A percentile compares a stretch with the other conserved stretches of the same genome.
Evolutionary conservation across 1,140 invertebrate genomes (phyloP).

Genomic region (Drosophila kepulauana): DNA sequence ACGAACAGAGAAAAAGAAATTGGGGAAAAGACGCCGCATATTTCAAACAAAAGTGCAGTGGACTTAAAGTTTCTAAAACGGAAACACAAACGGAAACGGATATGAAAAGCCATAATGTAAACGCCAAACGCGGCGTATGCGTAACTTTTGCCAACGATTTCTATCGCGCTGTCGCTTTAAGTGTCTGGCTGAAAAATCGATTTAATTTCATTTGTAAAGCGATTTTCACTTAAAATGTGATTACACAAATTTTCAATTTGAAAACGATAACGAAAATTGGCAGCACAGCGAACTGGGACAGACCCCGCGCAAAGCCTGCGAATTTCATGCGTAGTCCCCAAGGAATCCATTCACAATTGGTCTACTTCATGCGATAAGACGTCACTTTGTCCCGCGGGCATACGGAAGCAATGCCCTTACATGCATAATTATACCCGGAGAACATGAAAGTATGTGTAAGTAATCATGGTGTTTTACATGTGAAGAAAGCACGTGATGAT

Average conservation of each 20-base stretch:
- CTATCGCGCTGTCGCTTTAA: conserved; percentile 38
- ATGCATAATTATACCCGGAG: conserved; percentile 27
- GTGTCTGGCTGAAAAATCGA: conserved; percentile 63
- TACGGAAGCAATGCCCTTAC: conserved; percentile 24
- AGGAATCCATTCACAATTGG: conserved; percentile 58
- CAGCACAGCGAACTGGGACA: conserved; percentile 19
- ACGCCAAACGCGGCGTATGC: conserved; percentile 44
- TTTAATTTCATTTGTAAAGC: conserved; percentile 79
- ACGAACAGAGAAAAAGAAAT: not conserved
- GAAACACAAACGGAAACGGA: conserved; percentile 58
- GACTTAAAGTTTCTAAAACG: conserved; percentile 37
- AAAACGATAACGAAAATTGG: conserved; percentile 81
- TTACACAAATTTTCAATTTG: conserved; percentile 82
- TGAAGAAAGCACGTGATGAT: not conserved
- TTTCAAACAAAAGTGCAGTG: conserved; percentile 47
- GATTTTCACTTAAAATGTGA: conserved; percentile 82
- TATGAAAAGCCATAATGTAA: conserved; percentile 71
- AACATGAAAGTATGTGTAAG: not conserved
- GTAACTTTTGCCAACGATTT: conserved; percentile 53
- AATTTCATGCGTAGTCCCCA: conserved; percentile 23
- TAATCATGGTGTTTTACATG: not conserved
- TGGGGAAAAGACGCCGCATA: conserved; percentile 26
- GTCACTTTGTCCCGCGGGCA: conserved; percentile 62
- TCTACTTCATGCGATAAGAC: conserved; percentile 28
- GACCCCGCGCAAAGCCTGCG: not conserved